Base-by-base conservation (phyloP, 1,140 invertebrate species). In the Macrosteles quadrilineatus region DNA sequence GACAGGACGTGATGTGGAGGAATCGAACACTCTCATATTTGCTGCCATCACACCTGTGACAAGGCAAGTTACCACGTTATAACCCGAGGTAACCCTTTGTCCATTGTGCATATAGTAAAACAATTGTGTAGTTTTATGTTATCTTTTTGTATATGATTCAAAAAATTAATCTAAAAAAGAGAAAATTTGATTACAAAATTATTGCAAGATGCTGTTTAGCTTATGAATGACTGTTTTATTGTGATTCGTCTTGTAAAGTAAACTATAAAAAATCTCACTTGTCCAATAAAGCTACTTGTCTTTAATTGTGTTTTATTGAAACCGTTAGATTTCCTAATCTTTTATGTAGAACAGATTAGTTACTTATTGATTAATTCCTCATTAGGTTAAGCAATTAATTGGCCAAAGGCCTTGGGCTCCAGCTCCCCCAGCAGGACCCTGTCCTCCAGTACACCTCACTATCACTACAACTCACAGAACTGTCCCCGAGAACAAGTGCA, bases 201-300 rank as follows among this genome's bases (percentile, higher is more conserved):
- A 64, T 36, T 70, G 70, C 73, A 74, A 72, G 66, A 65, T 71
- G 70, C 71, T 73, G 73, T 74, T 73, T 74, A 74, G 73, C 73
- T 74, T 74, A 71, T 74, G 73, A 74, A 74, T 73, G 73, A 74
- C 70, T 74, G 73, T 74, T 74, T 74, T 57, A 71, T 72, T 71
- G 73, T 74, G 73, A 70, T 74, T 71, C 73, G 73, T 74, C 73
- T 73, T 74, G 73, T 74, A 74, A 74, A 73, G 67, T 74, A 71
- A 73, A 72, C 67, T 67, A 74, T 73, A 73, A 50, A 74, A 72
- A 72, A 70, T 74, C 73, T 72, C 73, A 74, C 68, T 72, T 74
- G 73, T 74, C 73, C 73, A 74, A 74, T 74, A 74, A 74, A 74
- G 73, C 73, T 74, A 74, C 70, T 73, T 74, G 73, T 74, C 73